These are phyloP conservation scores for Athene noctua DNA, from an alignment of 2,113 vertebrate genomes.

Conservation along the genomic window DNA sequence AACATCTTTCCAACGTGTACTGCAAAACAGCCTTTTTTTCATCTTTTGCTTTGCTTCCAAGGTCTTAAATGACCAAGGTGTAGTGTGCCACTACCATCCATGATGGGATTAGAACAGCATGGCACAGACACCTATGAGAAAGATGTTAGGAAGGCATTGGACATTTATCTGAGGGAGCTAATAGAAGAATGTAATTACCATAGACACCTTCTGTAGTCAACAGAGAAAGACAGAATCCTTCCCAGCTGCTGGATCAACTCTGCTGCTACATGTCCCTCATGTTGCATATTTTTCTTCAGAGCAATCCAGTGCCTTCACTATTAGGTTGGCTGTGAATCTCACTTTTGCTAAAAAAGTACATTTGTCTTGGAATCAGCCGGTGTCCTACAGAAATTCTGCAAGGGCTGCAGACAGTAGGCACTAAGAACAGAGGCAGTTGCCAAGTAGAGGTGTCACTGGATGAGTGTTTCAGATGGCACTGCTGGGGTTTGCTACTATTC, in stretches of 20 bases:
- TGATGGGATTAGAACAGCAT: neutral
- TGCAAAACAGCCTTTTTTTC: neutral
- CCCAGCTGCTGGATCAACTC: neutral
- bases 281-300: neutral
- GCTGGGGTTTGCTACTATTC: neutral
- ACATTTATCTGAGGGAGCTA: neutral
- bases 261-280: neutral
- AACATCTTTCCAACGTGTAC: neutral
- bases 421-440: neutral
- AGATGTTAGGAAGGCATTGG: accelerated
- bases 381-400: neutral
- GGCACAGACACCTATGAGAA: neutral
- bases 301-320: neutral
- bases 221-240: neutral
- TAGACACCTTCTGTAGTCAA: neutral
- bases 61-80: neutral
- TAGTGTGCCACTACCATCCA: neutral
- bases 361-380: neutral
- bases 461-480: neutral
- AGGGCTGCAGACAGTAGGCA: neutral
- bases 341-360: constrained; percentile 24
- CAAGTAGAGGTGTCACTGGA: neutral
- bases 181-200: neutral
- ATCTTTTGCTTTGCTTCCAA: neutral
- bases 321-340: neutral